These are phyloP conservation scores for Dinomys branickii DNA, from an alignment of 2,113 vertebrate species.

Conservation along the genomic window DNA sequence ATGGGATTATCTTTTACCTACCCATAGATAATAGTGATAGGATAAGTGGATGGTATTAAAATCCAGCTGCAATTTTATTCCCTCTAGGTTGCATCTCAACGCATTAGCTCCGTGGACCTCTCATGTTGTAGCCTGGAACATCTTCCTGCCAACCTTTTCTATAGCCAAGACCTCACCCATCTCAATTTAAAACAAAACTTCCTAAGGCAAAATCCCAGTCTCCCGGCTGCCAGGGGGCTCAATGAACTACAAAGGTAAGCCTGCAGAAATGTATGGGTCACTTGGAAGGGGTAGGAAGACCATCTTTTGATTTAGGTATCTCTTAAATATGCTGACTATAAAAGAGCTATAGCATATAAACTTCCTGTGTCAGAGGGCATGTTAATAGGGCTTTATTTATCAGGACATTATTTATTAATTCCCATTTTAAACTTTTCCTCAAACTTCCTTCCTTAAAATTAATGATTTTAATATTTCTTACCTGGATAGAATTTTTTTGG, in stretches of 20 bases:
- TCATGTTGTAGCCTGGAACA: conserved; percentile 98
- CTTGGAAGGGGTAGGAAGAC: background rate
- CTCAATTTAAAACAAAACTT: conserved; percentile 99
- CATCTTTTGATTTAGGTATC: background rate
- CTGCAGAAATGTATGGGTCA: no score
- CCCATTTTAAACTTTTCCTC: background rate
- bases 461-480: conserved; percentile 29
- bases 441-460: conserved; percentile 21
- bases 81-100: conserved; percentile 95
- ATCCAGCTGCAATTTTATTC: conserved; percentile 30
- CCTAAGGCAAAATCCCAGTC: conserved; percentile 86
- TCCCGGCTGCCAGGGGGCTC: conserved; percentile 89
- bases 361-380: background rate
- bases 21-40: background rate
- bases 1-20: background rate
- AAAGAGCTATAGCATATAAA: background rate
- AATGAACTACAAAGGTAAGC: conserved; percentile 95
- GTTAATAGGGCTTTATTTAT: background rate
- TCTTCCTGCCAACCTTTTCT: conserved; percentile 96
- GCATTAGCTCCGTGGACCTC: conserved; percentile 98
- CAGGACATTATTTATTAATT: background rate
- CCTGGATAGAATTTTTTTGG: conserved; percentile 4
- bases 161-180: conserved; percentile 99
- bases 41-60: conserved; percentile 3
- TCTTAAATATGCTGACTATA: background rate